Conservation (phyloP, 1,140 invertebrate species). For the Temnothorax curvispinosus region DNA sequence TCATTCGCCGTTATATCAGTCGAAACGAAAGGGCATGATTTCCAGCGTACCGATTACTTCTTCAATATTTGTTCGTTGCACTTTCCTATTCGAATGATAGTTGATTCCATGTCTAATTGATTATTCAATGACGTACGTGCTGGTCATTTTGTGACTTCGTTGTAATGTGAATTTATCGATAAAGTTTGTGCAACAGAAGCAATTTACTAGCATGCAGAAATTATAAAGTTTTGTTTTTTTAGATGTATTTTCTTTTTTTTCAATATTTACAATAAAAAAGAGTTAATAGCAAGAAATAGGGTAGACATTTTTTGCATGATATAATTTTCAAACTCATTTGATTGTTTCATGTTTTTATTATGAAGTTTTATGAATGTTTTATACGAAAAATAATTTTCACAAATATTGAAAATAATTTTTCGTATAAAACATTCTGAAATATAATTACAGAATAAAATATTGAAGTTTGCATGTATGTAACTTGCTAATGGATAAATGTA, state of each 20-base stretch:
- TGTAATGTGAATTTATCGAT: not conserved
- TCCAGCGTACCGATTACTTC: not conserved
- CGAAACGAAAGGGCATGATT: slow-evolving; percentile 1
- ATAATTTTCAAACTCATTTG: not conserved
- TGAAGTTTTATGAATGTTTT: not conserved
- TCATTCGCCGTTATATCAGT: not conserved
- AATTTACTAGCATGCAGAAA: not conserved
- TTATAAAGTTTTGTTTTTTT: not conserved
- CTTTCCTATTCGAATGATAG: not conserved
- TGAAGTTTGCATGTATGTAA: not conserved
- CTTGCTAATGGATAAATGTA: slow-evolving; percentile 6
- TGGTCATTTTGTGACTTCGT: not conserved
- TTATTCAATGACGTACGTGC: slow-evolving; percentile 16
- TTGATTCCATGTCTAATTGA: not conserved
- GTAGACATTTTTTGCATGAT: not conserved
- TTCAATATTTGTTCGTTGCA: not conserved
- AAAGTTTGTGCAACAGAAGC: not conserved
- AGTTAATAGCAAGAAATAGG: not conserved
- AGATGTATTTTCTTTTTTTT: not conserved
- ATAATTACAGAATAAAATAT: not conserved
- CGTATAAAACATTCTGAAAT: not conserved
- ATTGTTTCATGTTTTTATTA: not conserved
- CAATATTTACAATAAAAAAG: not conserved
- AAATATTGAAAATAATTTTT: no score
- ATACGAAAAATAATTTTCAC: not conserved